Percentiles rank a stretch among this genome's conserved stretches.
Conservation (phyloP, 2,113 vertebrate species). For the Lamprotornis superbus region DNA sequence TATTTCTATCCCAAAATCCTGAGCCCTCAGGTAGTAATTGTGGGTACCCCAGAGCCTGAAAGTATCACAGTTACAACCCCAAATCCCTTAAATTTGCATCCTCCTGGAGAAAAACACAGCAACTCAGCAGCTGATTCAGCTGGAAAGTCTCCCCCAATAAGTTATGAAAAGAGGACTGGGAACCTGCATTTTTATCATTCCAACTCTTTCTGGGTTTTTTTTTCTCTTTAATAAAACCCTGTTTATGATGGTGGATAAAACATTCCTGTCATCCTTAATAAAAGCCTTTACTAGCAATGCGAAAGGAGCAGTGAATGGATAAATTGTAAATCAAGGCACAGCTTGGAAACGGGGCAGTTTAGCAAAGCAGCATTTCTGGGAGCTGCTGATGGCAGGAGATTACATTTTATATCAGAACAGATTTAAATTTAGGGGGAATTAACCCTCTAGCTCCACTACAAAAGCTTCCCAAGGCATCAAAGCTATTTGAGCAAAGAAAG, state of each 20-base stretch:
- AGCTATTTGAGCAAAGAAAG: not conserved
- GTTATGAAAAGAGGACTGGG: slow-evolving; percentile 15
- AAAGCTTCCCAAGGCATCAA: not conserved
- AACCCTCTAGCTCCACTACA: slow-evolving; percentile 8
- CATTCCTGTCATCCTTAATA: slow-evolving; percentile 53
- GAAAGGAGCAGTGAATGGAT: slow-evolving; percentile 24
- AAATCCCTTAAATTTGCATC: slow-evolving; percentile 39
- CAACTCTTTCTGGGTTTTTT: not conserved
- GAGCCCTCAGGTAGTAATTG: not conserved
- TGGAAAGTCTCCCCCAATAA: slow-evolving; percentile 44
- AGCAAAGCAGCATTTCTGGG: slow-evolving; percentile 36
- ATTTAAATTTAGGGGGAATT: slow-evolving; percentile 51
- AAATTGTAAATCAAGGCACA: slow-evolving; percentile 43
- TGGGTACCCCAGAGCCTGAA: not conserved
- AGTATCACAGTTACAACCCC: not conserved
- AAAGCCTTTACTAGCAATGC: slow-evolving; percentile 55
- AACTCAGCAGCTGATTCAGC: slow-evolving; percentile 67
- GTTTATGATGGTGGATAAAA: slow-evolving; percentile 58
- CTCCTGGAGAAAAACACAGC: not conserved
- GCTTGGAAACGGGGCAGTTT: slow-evolving; percentile 39
- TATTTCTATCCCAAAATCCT: not conserved
- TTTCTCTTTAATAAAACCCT: slow-evolving; percentile 43
- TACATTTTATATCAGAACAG: slow-evolving; percentile 47
- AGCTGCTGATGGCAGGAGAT: slow-evolving; percentile 51
- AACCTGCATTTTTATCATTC: slow-evolving; percentile 37